These are phyloP conservation scores for Arge pagana DNA, from an alignment of 2,888 invertebrate species.

Conservation along the genomic window DNA sequence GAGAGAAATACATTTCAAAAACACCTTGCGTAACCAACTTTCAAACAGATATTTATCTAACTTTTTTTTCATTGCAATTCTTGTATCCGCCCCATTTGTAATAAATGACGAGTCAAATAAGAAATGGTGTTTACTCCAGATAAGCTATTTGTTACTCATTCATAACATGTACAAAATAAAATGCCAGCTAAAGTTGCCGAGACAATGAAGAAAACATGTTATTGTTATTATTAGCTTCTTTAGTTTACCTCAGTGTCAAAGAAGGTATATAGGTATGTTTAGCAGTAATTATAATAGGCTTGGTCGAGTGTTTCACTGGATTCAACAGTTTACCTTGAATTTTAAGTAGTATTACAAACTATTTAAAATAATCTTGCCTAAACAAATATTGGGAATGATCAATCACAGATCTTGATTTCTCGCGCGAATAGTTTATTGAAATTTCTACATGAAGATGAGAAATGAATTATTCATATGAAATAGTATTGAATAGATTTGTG, in stretches of 20 bases:
- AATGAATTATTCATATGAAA: too few relatives aligned
- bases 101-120: too few relatives aligned
- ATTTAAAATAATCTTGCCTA: too few relatives aligned
- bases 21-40: too few relatives aligned
- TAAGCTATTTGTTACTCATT: background rate
- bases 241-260: background rate
- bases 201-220: too few relatives aligned
- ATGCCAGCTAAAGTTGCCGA: too few relatives aligned
- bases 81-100: background rate
- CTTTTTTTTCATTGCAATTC: background rate
- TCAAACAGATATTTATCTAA: too few relatives aligned
- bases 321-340: slow-evolving; percentile 13
- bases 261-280: slow-evolving; percentile 2
- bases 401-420: background rate
- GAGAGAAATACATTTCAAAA: background rate
- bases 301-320: slow-evolving; percentile 8
- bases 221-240: background rate
- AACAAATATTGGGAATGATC: too few relatives aligned
- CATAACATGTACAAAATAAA: background rate
- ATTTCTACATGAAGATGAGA: background rate
- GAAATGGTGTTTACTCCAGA: too few relatives aligned
- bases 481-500: too few relatives aligned
- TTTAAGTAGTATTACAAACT: slow-evolving; percentile 7
- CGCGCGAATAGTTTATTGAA: background rate
- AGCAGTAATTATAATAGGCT: slow-evolving; percentile 10